A percentile compares a stretch with the other conserved stretches of the same genome.
Conservation (phyloP, 2,888 invertebrate genomes). For the Epirrhoe alternata region DNA sequence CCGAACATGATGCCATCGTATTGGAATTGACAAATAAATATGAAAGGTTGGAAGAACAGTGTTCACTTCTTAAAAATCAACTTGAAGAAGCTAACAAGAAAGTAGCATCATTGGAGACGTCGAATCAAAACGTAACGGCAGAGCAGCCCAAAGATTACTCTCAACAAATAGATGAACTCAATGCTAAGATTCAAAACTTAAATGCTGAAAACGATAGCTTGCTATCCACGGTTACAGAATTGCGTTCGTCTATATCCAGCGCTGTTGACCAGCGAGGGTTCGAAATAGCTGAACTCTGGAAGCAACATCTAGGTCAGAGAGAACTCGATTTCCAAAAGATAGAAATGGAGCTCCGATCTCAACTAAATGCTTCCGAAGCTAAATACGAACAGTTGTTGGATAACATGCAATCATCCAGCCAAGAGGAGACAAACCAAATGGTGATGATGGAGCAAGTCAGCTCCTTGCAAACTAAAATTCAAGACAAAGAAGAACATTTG, state of each 20-base stretch:
- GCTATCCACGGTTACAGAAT: constrained; percentile 75
- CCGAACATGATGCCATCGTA: constrained; percentile 44
- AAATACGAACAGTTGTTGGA: constrained; percentile 79
- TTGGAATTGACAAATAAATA: constrained; percentile 54
- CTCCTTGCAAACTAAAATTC: constrained; percentile 73
- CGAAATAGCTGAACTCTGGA: constrained; percentile 89
- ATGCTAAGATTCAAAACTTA: constrained; percentile 65
- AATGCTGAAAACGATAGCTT: constrained; percentile 77
- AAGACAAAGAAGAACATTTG: constrained; percentile 77
- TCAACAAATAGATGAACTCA: constrained; percentile 62
- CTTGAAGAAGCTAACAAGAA: constrained; percentile 73
- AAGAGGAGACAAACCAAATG: constrained; percentile 78
- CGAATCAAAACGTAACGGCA: constrained; percentile 53
- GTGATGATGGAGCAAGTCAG: constrained; percentile 71
- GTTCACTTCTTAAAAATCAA: constrained; percentile 42
- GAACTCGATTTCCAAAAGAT: constrained; percentile 86
- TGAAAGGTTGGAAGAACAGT: constrained; percentile 58
- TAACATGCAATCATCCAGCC: constrained; percentile 74
- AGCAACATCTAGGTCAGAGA: constrained; percentile 87
- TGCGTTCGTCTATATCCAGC: constrained; percentile 76
- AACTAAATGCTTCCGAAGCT: constrained; percentile 79
- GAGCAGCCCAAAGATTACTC: constrained; percentile 51
- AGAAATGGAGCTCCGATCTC: constrained; percentile 79
- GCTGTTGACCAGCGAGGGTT: constrained; percentile 88
- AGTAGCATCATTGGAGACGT: constrained; percentile 61